These are phyloP conservation scores for Otus scops DNA, from an alignment of 2,797 vertebrate species.

Conservation along the genomic window DNA sequence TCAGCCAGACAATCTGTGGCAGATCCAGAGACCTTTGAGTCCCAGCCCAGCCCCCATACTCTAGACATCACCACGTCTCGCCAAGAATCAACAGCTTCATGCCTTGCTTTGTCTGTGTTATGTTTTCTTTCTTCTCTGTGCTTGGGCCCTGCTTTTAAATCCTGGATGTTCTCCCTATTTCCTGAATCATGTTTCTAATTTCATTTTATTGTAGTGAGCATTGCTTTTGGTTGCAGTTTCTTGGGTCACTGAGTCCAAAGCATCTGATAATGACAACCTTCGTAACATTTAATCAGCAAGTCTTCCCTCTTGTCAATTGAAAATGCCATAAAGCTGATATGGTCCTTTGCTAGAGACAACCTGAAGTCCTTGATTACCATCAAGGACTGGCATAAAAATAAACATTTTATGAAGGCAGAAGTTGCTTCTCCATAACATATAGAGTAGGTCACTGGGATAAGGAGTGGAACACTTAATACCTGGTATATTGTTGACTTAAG, in stretches of 20 bases:
- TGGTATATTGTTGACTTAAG: background rate
- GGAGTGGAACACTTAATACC: background rate
- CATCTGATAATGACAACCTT: background rate
- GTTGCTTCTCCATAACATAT: background rate
- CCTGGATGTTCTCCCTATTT: background rate
- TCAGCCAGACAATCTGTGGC: background rate
- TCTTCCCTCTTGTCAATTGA: background rate
- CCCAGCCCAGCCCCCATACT: background rate
- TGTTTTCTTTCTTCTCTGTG: background rate
- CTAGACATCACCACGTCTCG: rapidly evolving
- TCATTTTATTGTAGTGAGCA: background rate
- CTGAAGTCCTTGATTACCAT: background rate
- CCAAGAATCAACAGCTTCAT: background rate
- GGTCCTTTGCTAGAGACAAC: background rate
- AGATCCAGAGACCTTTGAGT: background rate
- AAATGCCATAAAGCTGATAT: background rate
- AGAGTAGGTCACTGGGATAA: background rate
- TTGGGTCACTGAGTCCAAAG: background rate
- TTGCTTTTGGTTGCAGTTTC: background rate
- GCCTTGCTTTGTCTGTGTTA: background rate
- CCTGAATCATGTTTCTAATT: background rate
- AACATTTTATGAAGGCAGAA: background rate
- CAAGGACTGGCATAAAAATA: background rate
- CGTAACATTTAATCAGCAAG: background rate
- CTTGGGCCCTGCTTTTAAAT: background rate